Conservation (phyloP, 2,888 invertebrate genomes). For the Ochropleura plecta region DNA sequence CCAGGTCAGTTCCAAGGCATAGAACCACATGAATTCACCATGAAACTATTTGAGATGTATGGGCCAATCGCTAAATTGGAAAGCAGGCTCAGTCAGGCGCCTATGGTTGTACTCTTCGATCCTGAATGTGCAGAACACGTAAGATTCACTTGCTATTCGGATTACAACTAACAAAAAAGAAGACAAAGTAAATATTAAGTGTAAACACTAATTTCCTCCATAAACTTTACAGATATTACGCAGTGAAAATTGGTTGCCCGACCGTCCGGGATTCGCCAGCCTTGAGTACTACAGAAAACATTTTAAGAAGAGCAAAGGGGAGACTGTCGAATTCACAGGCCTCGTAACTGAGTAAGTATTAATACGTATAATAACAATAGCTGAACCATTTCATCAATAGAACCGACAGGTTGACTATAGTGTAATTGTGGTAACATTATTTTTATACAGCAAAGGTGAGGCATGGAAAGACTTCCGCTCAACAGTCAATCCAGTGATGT, state of each 20-base stretch:
- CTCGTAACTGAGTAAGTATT: constrained; percentile 60
- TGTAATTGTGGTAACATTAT: not conserved
- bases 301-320: constrained; percentile 59
- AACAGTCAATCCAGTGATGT: constrained; percentile 94
- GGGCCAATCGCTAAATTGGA: constrained; percentile 77
- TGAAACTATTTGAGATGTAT: constrained; percentile 68
- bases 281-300: constrained; percentile 76
- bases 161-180: not conserved
- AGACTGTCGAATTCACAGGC: constrained; percentile 37
- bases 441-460: constrained; percentile 24
- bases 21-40: constrained; percentile 51
- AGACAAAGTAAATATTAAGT: not conserved
- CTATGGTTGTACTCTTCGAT: constrained; percentile 73
- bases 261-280: constrained; percentile 75
- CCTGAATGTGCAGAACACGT: constrained; percentile 74
- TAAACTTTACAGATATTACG: constrained; percentile 72
- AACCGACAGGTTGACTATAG: not conserved
- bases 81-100: constrained; percentile 62
- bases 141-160: constrained; percentile 32
- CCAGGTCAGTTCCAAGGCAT: constrained; percentile 67
- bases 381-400: not conserved
- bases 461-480: constrained; percentile 93
- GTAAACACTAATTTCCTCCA: not conserved
- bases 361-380: too few species aligned
- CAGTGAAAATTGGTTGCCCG: constrained; percentile 77